Base-by-base conservation (phyloP, 2,888 invertebrate genomes). In the Asteroscopus sphinx region DNA sequence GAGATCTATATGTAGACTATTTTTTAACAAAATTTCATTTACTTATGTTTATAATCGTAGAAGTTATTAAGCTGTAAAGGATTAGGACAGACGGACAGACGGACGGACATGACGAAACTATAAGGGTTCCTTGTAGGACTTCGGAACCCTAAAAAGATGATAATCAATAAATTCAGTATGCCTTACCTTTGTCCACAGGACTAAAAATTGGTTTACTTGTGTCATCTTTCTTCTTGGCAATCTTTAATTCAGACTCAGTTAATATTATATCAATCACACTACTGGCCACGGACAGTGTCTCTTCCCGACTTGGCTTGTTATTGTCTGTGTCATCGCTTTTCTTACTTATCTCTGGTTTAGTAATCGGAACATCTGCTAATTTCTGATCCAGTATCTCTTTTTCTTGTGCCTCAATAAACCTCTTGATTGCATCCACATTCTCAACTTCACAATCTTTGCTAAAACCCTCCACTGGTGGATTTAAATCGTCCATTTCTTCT, bases 351-450 rank as follows among this genome's bases (percentile, higher is more conserved):
- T n/a, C n/a, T n/a, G n/a, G n/a, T n/a, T n/a, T 47, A 30, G 17
- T 40, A 11, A 9, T 32, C 47, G 65, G 25, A 41, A 45, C 33
- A 44, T 62, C 51, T 13, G 46, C 61, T 48, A 54, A 41, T 60
- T 58, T 73, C 37, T 69, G 64, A 9, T 83, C 75, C 26, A 77
- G 54, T 30, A 85, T 80, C 40, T 86, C 86, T 60, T 80, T 87
- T 26, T 90, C 90, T 68, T 92, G 90, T 30, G 86, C 80, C 65
- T 90, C 88, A 61, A 93, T 91, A 59, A 86, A 91, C 67, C 84
- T 89, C 58, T 85, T 87, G 36, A 93, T 93, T 12, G 88, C 88
- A 60, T 91, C 92, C n/a, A 93, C 61, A 80, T 90, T 92, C 60
- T 93, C 92, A 26, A 64, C 68, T 21, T 91, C 91, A 11, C 84